These are phyloP conservation scores for Bujurquina vittata DNA, from an alignment of 2,113 vertebrate species.

Conservation along the genomic window DNA sequence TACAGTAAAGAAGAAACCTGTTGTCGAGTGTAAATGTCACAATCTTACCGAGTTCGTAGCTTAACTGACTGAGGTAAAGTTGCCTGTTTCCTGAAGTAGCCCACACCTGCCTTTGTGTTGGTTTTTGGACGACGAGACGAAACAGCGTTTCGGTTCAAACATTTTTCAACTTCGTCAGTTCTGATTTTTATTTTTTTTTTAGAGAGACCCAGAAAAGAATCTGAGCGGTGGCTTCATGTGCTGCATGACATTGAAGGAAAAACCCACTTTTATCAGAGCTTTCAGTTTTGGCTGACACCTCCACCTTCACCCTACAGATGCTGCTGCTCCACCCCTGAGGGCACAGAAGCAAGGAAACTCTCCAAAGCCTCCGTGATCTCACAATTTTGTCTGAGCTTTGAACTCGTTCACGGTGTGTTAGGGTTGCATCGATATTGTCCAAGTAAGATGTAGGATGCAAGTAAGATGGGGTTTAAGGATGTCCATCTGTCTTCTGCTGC, in stretches of 20 bases:
- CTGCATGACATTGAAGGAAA: background rate
- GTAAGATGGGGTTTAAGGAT: too few species aligned
- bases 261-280: background rate
- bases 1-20: constrained; percentile 47
- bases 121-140: constrained; percentile 23
- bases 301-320: too few species aligned
- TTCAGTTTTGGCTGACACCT: background rate
- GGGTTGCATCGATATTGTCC: too few species aligned
- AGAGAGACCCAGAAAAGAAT: background rate
- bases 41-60: constrained; percentile 49
- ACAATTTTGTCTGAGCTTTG: too few species aligned
- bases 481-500: too few species aligned
- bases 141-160: constrained; percentile 27
- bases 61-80: constrained; percentile 74
- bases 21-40: constrained; percentile 47
- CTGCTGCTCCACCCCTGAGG: too few species aligned
- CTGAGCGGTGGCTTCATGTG: background rate
- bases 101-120: constrained; percentile 23
- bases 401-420: too few species aligned
- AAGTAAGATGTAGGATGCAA: too few species aligned
- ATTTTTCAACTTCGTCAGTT: background rate
- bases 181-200: background rate
- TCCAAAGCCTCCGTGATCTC: too few species aligned
- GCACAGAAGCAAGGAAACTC: too few species aligned
- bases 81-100: constrained; percentile 72